Evolutionary conservation across 2,113 vertebrate species (phyloP), one percentile per base, ranked within the genome.

Genomic region (Caracal caracal): DNA sequence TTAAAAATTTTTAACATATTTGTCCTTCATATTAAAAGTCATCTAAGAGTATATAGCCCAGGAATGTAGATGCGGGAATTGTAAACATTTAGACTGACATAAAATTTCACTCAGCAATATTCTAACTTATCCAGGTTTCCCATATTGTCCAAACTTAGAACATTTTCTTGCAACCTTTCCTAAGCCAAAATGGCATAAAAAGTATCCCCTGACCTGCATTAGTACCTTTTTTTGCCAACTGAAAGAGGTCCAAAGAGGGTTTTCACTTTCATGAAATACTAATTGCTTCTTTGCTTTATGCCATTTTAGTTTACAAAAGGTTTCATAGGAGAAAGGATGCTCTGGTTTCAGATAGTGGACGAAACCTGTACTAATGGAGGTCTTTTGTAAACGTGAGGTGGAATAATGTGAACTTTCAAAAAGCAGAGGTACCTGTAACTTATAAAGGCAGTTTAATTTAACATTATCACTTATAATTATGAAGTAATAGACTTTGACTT

Each of bases 401-500:
- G 75, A 2, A 2, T 78, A 19, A 51, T 49, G 16, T 20, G 19
- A 78, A 78, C 47, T 51, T 51, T 51, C 30, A 78, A 47, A 51
- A 51, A 78, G 30, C 30, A 6, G 17, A 33, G 47, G 30, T 78
- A 78, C 47, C 17, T 51, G 30, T 51, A 85, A 75, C 61, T 66
- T 65, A 13, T 53, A 51, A 61, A 47, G 47, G 22, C 43, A 51
- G 89, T 43, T 66, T 73, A 68, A 53, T 79, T 63, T 88, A 65
- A 43, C 10, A 35, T 75, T 82, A 19, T 84, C 15, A 71, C 66
- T 65, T 76, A 9, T 53, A 79, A 85, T 88, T 88, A 49, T 33
- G 47, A 75, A 86, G 26, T 56, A 89, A 53, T 43, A n/a, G 43
- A 88, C 24, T 94, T 88, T 92, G 63, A 28, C 35, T 92, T 93